phyloP scores from a whole-genome alignment of 2,888 invertebrate species.

The Itoplectis maculator region DNA sequence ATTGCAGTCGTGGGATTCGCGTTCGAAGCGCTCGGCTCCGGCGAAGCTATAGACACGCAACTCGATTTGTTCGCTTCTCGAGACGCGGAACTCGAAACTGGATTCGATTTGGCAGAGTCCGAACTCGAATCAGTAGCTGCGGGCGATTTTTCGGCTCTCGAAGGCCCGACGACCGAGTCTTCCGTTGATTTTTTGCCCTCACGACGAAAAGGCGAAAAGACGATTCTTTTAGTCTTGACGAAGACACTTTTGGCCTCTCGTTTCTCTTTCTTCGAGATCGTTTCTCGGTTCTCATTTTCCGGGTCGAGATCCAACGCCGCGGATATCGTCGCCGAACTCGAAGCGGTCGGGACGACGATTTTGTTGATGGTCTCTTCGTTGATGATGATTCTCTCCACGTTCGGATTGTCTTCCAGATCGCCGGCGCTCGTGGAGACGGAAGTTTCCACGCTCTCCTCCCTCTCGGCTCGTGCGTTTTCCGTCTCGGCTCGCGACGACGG shows the following conservation, averaged over 20 bases:
- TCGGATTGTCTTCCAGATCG: slow-evolving; percentile 66
- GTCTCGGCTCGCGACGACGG: background rate
- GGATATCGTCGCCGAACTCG: slow-evolving; percentile 59
- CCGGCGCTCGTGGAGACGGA: slow-evolving; percentile 28
- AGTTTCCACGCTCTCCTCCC: slow-evolving; percentile 29
- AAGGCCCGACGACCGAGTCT: background rate
- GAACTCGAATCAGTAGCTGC: slow-evolving; percentile 64
- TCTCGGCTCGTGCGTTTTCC: slow-evolving; percentile 7
- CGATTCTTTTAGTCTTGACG: slow-evolving; percentile 92
- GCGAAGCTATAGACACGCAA: background rate
- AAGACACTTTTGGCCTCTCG: slow-evolving; percentile 87
- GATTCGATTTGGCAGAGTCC: slow-evolving; percentile 19
- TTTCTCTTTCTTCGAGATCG: slow-evolving; percentile 67
- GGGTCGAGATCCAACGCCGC: slow-evolving; percentile 57
- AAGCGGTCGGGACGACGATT: slow-evolving; percentile 78
- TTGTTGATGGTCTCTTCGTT: slow-evolving; percentile 79
- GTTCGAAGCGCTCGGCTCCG: slow-evolving; percentile 10
- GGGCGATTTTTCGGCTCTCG: background rate
- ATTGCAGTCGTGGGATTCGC: background rate
- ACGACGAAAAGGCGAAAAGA: slow-evolving; percentile 90
- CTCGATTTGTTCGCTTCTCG: slow-evolving; percentile 5
- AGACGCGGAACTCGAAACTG: background rate
- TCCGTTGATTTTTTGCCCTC: slow-evolving; percentile 39
- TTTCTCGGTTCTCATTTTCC: slow-evolving; percentile 54
- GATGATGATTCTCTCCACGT: slow-evolving; percentile 76